Percentiles rank a stretch among this genome's conserved stretches.
Conservation (phyloP, 2,797 vertebrate species). For the Heterohyrax brucei region DNA sequence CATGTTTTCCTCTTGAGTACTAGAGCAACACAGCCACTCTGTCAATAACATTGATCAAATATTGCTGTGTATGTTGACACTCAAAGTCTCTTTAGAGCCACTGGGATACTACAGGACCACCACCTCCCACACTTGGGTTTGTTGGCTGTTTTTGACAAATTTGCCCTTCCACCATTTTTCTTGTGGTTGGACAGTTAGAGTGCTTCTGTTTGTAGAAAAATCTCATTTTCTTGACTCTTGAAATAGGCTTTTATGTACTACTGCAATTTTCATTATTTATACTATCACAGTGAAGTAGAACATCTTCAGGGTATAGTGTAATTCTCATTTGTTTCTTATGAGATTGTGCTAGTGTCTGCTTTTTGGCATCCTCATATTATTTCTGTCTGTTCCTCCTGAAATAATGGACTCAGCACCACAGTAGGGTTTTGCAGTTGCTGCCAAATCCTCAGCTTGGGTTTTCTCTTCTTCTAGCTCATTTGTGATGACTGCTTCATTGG, state of each 20-base stretch:
- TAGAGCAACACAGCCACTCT: neutral
- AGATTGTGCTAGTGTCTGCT: neutral
- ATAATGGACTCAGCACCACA: neutral
- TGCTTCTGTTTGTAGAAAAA: neutral
- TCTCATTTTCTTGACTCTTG: slow-evolving; percentile 40
- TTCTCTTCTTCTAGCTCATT: neutral
- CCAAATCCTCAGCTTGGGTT: neutral
- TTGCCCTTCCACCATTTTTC: neutral
- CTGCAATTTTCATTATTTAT: neutral
- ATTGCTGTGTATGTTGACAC: neutral
- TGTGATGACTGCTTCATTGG: neutral
- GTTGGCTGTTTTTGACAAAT: neutral
- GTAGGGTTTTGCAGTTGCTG: neutral
- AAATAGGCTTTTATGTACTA: neutral
- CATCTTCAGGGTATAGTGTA: neutral
- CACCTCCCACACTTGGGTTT: neutral
- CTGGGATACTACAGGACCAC: neutral
- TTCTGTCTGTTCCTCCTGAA: neutral
- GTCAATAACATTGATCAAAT: neutral
- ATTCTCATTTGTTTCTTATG: neutral
- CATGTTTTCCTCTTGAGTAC: neutral
- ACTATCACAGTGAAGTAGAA: neutral
- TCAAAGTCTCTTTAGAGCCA: neutral
- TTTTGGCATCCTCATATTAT: neutral
- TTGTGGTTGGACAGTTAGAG: neutral